A percentile compares a stretch with the other conserved stretches of the same genome.
Conservation (phyloP, 2,797 vertebrate species). For the Bucorvus abyssinicus region DNA sequence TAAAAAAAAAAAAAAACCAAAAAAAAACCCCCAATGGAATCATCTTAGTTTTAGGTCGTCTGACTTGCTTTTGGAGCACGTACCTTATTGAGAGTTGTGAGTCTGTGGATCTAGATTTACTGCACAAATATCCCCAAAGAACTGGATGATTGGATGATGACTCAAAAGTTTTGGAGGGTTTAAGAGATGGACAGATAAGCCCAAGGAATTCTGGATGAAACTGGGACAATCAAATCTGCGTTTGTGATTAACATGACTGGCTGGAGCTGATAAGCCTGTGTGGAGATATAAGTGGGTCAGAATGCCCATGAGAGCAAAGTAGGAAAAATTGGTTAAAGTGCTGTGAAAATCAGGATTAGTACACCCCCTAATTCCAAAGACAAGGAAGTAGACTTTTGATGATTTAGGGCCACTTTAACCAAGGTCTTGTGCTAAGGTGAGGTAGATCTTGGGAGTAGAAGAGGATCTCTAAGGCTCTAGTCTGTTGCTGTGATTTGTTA, state of each 20-base stretch:
- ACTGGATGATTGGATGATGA: not conserved
- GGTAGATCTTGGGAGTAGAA: not conserved
- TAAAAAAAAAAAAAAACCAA: not conserved
- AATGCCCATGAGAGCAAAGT: not conserved
- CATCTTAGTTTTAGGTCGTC: not conserved
- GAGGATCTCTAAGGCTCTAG: not conserved
- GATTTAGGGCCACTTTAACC: not conserved
- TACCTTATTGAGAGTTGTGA: not conserved
- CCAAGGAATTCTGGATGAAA: not conserved
- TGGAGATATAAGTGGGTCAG: not conserved
- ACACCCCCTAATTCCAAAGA: not conserved
- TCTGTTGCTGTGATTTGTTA: not conserved
- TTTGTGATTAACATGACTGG: not conserved
- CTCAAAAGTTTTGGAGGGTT: not conserved
- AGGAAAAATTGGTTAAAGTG: not conserved
- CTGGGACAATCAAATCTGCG: not conserved
- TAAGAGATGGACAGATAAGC: not conserved
- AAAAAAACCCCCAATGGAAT: not conserved
- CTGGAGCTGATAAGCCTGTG: not conserved
- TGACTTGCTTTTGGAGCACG: not conserved
- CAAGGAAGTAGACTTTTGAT: not conserved
- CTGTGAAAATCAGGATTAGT: not conserved
- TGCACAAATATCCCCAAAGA: not conserved
- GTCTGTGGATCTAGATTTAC: not conserved
- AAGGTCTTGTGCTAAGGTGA: not conserved